Conservation (phyloP, 2,113 vertebrate genomes). For the Ammodytes dubius region DNA sequence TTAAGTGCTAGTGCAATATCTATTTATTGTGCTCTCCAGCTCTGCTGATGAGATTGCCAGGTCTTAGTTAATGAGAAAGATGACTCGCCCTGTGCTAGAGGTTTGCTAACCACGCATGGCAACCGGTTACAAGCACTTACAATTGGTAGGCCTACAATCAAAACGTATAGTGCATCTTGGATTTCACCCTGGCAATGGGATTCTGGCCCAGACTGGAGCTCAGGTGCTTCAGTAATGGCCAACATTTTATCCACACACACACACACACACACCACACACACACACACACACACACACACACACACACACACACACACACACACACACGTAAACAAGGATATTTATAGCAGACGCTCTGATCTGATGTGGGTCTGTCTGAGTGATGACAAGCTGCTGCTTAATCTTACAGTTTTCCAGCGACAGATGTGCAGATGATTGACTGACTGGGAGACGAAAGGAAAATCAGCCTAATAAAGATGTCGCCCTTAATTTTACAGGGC, state of each 20-base stretch:
- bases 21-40: slow-evolving; percentile 46
- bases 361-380: slow-evolving; percentile 40
- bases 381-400: slow-evolving; percentile 58
- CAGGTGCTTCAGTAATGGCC: slow-evolving; percentile 30
- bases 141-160: slow-evolving; percentile 13
- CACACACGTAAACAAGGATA: slow-evolving; percentile 54
- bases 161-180: slow-evolving; percentile 37
- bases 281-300: slow-evolving; percentile 49
- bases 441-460: slow-evolving; percentile 54
- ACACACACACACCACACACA: slow-evolving; percentile 51
- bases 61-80: slow-evolving; percentile 41
- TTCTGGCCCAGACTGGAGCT: slow-evolving; percentile 38
- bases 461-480: slow-evolving; percentile 64
- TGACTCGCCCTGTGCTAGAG: slow-evolving; percentile 24
- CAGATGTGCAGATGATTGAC: slow-evolving; percentile 70
- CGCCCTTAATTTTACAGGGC: slow-evolving; percentile 58
- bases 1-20: slow-evolving; percentile 61
- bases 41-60: slow-evolving; percentile 42
- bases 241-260: slow-evolving; percentile 32
- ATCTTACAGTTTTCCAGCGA: slow-evolving; percentile 32
- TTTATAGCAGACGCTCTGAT: slow-evolving; percentile 51
- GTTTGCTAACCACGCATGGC: slow-evolving; percentile 38
- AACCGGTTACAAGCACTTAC: slow-evolving; percentile 38
- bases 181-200: slow-evolving; percentile 33
- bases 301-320: slow-evolving; percentile 30